These are phyloP conservation scores for Nymphalis polychloros DNA, from an alignment of 2,888 invertebrate genomes.

Conservation along the genomic window DNA sequence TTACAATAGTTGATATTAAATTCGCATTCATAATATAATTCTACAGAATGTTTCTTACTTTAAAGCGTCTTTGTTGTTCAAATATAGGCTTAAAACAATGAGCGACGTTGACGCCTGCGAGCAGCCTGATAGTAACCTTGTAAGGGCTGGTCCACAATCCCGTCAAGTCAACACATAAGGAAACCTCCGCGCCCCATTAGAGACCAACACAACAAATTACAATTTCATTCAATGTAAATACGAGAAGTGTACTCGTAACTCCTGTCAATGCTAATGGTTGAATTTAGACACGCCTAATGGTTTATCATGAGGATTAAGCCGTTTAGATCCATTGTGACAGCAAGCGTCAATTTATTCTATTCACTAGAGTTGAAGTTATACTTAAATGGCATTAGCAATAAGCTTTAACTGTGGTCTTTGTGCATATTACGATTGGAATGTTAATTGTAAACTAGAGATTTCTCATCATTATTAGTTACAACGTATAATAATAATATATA, in stretches of 20 bases:
- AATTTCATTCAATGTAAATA: slow-evolving; percentile 79
- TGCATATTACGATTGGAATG: slow-evolving; percentile 29
- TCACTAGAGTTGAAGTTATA: slow-evolving; percentile 47
- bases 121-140: slow-evolving; percentile 53
- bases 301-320: slow-evolving; percentile 67
- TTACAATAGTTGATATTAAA: slow-evolving; percentile 18
- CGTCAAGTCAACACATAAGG: slow-evolving; percentile 58
- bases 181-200: slow-evolving; percentile 58
- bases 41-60: slow-evolving; percentile 27
- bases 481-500: background rate
- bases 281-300: slow-evolving; percentile 70
- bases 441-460: slow-evolving; percentile 24
- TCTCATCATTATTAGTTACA: slow-evolving; percentile 17
- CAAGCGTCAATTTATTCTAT: slow-evolving; percentile 56
- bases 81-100: slow-evolving; percentile 61
- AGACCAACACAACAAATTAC: slow-evolving; percentile 69
- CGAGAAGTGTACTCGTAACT: slow-evolving; percentile 52
- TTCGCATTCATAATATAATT: slow-evolving; percentile 24
- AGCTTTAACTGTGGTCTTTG: slow-evolving; percentile 38
- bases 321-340: slow-evolving; percentile 58
- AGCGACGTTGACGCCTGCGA: slow-evolving; percentile 59
- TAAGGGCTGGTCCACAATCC: slow-evolving; percentile 55
- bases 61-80: slow-evolving; percentile 48
- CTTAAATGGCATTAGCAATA: slow-evolving; percentile 41
- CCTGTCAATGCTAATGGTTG: slow-evolving; percentile 62